Evolutionary conservation across 2,797 vertebrate genomes (phyloP), one percentile per base, ranked within the genome.

Genomic region (Gymnodraco acuticeps): DNA sequence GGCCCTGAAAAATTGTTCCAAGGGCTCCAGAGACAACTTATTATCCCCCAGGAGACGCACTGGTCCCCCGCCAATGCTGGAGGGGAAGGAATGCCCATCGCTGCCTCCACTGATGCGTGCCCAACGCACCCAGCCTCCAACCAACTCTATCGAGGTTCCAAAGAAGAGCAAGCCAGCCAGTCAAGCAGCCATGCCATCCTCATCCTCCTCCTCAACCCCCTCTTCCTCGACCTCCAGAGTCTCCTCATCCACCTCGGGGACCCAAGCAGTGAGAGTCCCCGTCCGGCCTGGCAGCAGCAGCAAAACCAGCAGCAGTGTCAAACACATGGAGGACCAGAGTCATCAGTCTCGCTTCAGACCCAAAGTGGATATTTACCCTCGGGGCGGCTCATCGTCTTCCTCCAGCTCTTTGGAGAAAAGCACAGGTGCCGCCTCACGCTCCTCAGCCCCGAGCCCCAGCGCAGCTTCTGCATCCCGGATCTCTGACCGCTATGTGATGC

Each of bases 41-140:
- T 87, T 94, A 59, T 93, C 95, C 4, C 95, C 94, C 75, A 95
- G 86, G 33, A 95, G 97, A 51, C 96, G 97, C 78, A 99, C 97
- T 0, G 97, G 97, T 0, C 97, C 97, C 11, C 97, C 97, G 1
- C 97, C 96, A 0, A 94, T 94, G 19, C 94, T 98, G 0, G 96
- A 96, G 0, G 97, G 97, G 63, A 97, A 96, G 81, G 97, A 97
- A 42, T 97, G 97, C 82, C 96, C 96, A 54, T 96, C 97, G 0
- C 92, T 98, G 80, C 94, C 95, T 13, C 67, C 94, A 0, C 73
- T 79, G 54, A 75, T 92, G 16, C 95, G 94, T 60, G 91, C 93
- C 58, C 92, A 95, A 0, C 96, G 96, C 72, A 98, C 97, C n/a
- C 95, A 93, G 74, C 95, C 95, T 69, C 97, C 96, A 1, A 59